Percentiles rank a stretch among this genome's conserved stretches.
phyloP scores from a whole-genome alignment of 2,797 vertebrate genomes.

The Alectoris magna region DNA sequence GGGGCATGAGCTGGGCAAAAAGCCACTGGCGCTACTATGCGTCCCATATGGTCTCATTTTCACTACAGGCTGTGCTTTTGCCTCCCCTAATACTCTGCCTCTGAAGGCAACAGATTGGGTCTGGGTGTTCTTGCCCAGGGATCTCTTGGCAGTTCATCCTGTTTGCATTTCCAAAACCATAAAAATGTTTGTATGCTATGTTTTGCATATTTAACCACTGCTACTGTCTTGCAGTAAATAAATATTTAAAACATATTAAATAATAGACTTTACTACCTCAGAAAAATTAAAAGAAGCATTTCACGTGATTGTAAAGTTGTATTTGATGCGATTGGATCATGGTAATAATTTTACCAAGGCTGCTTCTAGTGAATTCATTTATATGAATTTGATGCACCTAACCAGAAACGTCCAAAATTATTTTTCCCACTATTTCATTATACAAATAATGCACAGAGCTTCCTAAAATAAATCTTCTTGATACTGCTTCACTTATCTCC shows the following conservation, averaged over 20 bases:
- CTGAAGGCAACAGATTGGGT: conserved; percentile 46
- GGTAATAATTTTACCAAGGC: neutral
- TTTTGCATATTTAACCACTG: conserved; percentile 8
- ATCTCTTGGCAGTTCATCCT: conserved; percentile 40
- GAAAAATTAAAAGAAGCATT: conserved; percentile 1
- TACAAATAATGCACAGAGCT: neutral
- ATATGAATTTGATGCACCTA: neutral
- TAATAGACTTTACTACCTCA: neutral
- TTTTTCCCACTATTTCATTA: neutral
- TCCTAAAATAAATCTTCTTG: neutral
- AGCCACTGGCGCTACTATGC: conserved; percentile 5
- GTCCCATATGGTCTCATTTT: conserved; percentile 37
- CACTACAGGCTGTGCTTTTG: conserved; percentile 9
- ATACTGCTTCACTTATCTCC: neutral
- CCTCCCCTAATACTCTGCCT: conserved; percentile 9
- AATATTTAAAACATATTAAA: neutral
- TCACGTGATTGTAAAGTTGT: neutral
- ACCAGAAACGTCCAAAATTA: neutral
- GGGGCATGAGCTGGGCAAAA: neutral
- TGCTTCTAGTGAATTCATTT: neutral
- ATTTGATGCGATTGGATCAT: neutral
- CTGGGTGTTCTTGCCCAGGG: conserved; percentile 41
- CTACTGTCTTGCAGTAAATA: neutral
- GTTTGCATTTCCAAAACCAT: conserved; percentile 31
- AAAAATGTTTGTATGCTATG: conserved; percentile 39